Evolutionary conservation across 2,113 vertebrate genomes (phyloP), one percentile per base, ranked within the genome.

Genomic region (Columba janthina): DNA sequence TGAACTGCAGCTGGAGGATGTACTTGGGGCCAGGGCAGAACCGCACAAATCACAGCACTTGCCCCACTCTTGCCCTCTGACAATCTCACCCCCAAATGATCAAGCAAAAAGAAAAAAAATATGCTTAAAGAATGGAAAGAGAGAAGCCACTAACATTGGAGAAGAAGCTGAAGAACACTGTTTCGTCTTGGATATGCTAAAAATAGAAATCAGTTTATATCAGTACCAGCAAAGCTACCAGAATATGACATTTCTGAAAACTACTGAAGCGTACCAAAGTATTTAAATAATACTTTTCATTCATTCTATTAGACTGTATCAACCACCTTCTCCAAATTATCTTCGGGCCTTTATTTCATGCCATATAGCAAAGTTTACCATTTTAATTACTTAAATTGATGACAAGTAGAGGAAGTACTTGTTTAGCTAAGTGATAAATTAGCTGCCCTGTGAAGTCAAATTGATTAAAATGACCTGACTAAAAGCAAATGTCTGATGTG

Each of bases 401-500:
- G 93, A 95, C 91, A 95, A 91, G 72, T 51, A 93, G 56, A 94
- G 89, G 93, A 97, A 96, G 93, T 96, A 94, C 78, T 90, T 96
- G 88, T 93, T 97, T 83, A 91, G 85, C 82, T 96, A 96, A 95
- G 90, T 97, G 95, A 96, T 96, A 96, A 97, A 97, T 97, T 96
- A 96, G 90, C 75, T 94, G 94, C 78, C 96, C 95, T 56, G 38
- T 83, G 72, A 95, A 97, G 94, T 91, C 90, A 96, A 95, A 93
- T 77, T 91, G 95, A 94, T 91, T 97, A 93, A 96, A 96, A 94
- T 0, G 36, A 94, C 91, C 92, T 67, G 82, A 91, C 82, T 93
- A 93, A 94, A 96, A 96, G 82, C 88, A 96, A 96, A 80, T 74
- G 85, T 83, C 93, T 94, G 72, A 91, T 71, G 67, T 90, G 79